Conservation (phyloP, 2,797 vertebrate genomes). For the Tamandua tetradactyla region DNA sequence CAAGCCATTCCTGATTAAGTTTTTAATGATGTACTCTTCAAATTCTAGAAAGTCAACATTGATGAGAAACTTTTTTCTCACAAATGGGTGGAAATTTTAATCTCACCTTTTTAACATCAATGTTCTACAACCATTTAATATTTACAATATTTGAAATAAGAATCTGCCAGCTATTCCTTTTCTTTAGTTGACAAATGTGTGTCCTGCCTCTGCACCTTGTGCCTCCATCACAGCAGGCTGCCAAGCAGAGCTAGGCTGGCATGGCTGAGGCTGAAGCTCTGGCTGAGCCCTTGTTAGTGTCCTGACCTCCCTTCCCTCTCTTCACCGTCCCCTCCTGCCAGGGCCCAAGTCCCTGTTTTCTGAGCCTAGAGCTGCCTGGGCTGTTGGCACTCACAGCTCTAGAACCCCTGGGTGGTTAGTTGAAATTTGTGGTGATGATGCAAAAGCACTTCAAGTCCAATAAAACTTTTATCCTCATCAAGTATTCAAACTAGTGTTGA, state of each 20-base stretch:
- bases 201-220: not conserved
- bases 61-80: not conserved
- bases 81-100: not conserved
- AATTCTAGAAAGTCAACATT: not conserved
- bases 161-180: not conserved
- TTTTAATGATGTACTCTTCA: not conserved
- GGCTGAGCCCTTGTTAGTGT: constrained; percentile 30
- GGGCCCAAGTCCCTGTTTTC: constrained; percentile 75
- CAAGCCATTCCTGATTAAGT: constrained; percentile 5
- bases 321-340: constrained; percentile 20
- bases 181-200: not conserved
- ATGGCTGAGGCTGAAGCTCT: too few species aligned
- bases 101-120: not conserved
- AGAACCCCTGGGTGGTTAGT: constrained; percentile 76
- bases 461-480: not conserved
- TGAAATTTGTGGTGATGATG: not conserved
- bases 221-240: not conserved
- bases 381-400: constrained; percentile 72
- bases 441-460: not conserved
- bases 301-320: constrained; percentile 56
- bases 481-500: not conserved
- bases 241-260: too few species aligned
- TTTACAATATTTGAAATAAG: not conserved
- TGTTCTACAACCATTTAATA: not conserved
- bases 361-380: constrained; percentile 75